These are phyloP conservation scores for Limnephilus marmoratus DNA, from an alignment of 2,888 invertebrate species.

Conservation along the genomic window DNA sequence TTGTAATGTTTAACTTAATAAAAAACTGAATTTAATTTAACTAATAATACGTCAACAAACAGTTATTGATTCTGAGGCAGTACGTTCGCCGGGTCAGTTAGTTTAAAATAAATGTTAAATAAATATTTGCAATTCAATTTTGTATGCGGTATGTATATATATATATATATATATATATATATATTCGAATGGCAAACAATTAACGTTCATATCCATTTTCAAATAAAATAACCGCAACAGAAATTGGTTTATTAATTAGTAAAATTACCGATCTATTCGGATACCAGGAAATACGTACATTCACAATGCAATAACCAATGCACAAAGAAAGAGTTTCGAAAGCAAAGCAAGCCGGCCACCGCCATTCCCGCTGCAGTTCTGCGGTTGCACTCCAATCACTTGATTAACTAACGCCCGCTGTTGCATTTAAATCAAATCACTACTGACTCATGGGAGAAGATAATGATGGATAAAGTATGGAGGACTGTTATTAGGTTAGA, in stretches of 20 bases:
- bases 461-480: background rate
- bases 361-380: background rate
- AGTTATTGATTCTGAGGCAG: too few species aligned
- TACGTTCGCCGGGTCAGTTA: too few species aligned
- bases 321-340: background rate
- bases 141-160: background rate
- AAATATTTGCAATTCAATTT: background rate
- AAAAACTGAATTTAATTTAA: too few species aligned
- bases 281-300: background rate
- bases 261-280: background rate
- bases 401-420: constrained; percentile 28
- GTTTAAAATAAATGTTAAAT: background rate
- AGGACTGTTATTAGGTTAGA: background rate
- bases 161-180: background rate
- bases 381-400: constrained; percentile 32
- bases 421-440: constrained; percentile 51
- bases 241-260: background rate
- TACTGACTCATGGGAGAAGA: constrained; percentile 25
- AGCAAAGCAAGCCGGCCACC: background rate
- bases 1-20: too few species aligned
- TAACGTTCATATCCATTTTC: background rate
- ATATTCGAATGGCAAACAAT: background rate
- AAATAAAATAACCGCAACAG: background rate
- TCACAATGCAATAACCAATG: background rate
- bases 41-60: too few species aligned